Base-by-base conservation (phyloP, 1,140 invertebrate genomes). In the Drosophila santomea region DNA sequence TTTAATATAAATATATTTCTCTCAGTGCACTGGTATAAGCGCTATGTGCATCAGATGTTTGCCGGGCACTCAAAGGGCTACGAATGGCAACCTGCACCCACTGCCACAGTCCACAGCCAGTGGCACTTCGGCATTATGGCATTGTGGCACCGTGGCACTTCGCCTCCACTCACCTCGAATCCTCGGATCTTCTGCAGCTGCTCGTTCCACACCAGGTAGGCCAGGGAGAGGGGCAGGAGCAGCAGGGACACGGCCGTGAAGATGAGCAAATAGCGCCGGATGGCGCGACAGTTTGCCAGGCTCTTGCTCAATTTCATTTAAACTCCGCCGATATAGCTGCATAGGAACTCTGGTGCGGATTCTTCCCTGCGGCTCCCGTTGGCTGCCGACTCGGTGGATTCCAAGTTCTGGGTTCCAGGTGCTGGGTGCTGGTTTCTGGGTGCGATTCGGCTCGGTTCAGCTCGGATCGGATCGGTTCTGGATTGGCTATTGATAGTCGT, bases 171-270 rank as follows among this genome's bases (percentile, higher is more conserved):
- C 61, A 92, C 91, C 78, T 92, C 91, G 71, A 84, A 91, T 78
- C 89, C 90, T 76, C 91, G 92, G 76, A 92, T 91, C 73, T 90
- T 91, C 66, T 92, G 90, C 66, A 91, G 74, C 76, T 92, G 91
- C 61, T 92, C 91, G 66, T 90, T 90, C 71, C 89, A 91, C 28
- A 92, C 90, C 75, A 92, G 54, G 74, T 92, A 92, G 63, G 91
- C 82, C 25, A 92, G 64, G 12, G 91, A 91, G 20, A 92, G 69
- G 25, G 91, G 91, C 66, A 92, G 59, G 43, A 85, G 55, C 47
- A 86, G 75, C 60, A 92, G 62, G 61, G 91, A 83, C 62, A 92
- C 75, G 54, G 86, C 91, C 57, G 82, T 91, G 66, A 92, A 92
- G 64, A 92, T 80, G 48, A 92, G 80, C 82, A 92, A 86, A 89